Evolutionary conservation across 2,797 vertebrate species (phyloP).

Genomic region (Sphenodon punctatus): DNA sequence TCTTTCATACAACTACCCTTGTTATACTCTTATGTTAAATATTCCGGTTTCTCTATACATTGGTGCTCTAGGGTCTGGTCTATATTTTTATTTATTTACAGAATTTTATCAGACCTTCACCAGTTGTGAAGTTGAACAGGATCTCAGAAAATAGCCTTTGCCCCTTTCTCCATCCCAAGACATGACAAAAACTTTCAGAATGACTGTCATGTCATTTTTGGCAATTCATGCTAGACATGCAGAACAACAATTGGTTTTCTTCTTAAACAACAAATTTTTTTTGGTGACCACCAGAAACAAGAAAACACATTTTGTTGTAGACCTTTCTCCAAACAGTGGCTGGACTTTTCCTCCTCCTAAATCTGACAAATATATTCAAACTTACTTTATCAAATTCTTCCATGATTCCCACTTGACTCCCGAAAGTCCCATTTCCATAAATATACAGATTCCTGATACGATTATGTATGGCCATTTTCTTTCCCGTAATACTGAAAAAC

Average conservation of each 20-base stretch:
- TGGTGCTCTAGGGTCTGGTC: constrained; percentile 44
- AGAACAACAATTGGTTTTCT: not conserved
- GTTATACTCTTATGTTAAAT: constrained; percentile 43
- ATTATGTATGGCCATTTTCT: not conserved
- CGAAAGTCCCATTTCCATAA: not conserved
- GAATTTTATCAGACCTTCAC: constrained; percentile 44
- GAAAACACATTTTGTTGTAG: not conserved
- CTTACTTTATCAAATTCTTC: not conserved
- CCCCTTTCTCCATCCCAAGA: not conserved
- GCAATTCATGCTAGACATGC: not conserved
- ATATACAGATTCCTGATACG: not conserved
- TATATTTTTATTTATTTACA: too few relatives aligned
- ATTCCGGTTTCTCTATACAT: constrained; percentile 37
- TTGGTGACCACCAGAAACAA: not conserved
- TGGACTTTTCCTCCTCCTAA: not conserved
- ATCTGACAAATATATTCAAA: not conserved
- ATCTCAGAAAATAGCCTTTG: not conserved
- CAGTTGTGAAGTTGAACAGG: constrained; percentile 18
- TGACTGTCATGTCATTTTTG: not conserved
- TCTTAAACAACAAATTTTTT: not conserved
- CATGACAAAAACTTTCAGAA: not conserved
- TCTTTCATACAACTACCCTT: constrained; percentile 24
- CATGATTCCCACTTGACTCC: not conserved
- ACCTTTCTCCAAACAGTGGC: not conserved
- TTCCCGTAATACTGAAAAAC: not conserved